Conservation (phyloP, 92 coral and sea anemone genomes). For the Umimayanthus kanabou region DNA sequence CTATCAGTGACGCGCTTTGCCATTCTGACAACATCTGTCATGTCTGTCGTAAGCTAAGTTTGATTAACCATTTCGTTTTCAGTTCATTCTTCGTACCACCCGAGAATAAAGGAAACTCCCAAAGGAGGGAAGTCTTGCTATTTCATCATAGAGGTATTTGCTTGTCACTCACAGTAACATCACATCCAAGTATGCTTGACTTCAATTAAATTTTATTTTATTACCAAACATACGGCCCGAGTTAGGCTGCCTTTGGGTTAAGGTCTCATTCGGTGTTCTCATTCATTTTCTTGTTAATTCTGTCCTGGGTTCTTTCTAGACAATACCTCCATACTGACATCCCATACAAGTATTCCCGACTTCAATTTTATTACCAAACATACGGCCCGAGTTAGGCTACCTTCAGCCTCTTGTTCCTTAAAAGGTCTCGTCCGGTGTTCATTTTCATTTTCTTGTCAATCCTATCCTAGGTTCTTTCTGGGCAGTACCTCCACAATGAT, state of each 20-base stretch:
- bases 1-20: neutral
- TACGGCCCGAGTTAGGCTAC: neutral
- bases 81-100: slow-evolving; percentile 69
- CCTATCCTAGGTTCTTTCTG: slow-evolving; percentile 68
- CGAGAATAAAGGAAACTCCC: slow-evolving; percentile 69
- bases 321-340: slow-evolving; percentile 78
- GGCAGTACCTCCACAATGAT: slow-evolving; percentile 79
- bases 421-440: too few relatives aligned
- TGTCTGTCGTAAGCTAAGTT: neutral
- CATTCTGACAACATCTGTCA: too few relatives aligned
- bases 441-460: neutral
- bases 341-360: neutral
- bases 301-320: slow-evolving; percentile 67
- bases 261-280: neutral
- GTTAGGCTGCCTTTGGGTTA: neutral
- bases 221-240: neutral
- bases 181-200: neutral
- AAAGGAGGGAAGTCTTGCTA: slow-evolving; percentile 80
- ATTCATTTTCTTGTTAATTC: neutral
- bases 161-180: slow-evolving; percentile 50
- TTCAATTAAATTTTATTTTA: too few relatives aligned
- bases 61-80: slow-evolving; percentile 4
- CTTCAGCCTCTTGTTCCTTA: neutral
- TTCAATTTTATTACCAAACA: neutral
- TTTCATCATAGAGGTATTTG: slow-evolving; percentile 79